Evolutionary conservation across 2,113 vertebrate species (phyloP).

Genomic region (Elephantulus edwardii): DNA sequence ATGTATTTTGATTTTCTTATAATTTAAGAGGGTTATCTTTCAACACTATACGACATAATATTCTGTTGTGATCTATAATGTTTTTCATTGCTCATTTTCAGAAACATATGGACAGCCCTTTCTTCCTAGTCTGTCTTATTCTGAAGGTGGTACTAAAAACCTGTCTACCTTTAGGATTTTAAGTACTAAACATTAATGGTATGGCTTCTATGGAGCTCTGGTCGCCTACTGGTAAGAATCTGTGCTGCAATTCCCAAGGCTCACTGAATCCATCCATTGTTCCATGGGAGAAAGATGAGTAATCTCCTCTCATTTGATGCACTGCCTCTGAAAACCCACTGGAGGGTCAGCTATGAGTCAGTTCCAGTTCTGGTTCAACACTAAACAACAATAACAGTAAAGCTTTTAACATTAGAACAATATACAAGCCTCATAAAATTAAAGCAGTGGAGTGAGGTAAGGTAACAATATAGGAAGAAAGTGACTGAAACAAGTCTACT

Average conservation of each 20-base stretch:
- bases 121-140: neutral
- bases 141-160: neutral
- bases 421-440: neutral
- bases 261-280: no score
- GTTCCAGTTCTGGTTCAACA: no score
- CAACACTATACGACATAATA: neutral
- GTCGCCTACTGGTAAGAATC: no score
- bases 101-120: neutral
- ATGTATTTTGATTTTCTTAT: neutral
- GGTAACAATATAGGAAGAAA: neutral
- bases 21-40: neutral
- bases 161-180: neutral
- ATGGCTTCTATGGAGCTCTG: no score
- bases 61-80: neutral
- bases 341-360: no score
- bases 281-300: no score
- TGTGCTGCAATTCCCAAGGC: no score
- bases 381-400: no score
- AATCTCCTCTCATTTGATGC: no score
- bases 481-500: neutral
- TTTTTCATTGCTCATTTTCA: neutral
- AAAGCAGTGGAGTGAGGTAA: neutral
- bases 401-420: no score
- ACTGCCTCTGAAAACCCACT: no score
- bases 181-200: neutral